Evolutionary conservation across 2,113 vertebrate species (phyloP).

Genomic region (Heliornis fulica): DNA sequence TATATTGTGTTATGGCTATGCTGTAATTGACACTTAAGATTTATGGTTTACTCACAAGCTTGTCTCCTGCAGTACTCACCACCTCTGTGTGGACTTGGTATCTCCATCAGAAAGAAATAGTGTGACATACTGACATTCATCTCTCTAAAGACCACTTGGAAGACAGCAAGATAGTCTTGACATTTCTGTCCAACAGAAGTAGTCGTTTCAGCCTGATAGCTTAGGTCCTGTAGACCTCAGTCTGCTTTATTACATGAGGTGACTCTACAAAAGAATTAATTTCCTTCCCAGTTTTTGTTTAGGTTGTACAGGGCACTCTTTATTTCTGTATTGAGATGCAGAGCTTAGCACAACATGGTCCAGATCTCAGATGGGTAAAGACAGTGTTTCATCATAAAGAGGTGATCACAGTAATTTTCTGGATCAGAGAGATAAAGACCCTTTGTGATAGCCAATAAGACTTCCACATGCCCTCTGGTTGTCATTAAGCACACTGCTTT

Average conservation of each 20-base stretch:
- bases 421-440: not conserved
- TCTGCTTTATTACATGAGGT: not conserved
- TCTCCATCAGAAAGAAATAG: not conserved
- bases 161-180: not conserved
- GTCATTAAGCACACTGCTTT: not conserved
- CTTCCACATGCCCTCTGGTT: not conserved
- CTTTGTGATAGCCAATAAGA: not conserved
- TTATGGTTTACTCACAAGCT: not conserved
- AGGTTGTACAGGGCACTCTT: not conserved
- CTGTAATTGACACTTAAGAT: not conserved
- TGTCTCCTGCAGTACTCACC: not conserved
- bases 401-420: not conserved
- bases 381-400: not conserved
- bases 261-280: not conserved
- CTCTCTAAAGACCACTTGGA: not conserved
- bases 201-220: not conserved
- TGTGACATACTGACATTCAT: not conserved
- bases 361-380: not conserved
- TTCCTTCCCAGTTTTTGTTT: not conserved
- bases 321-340: not conserved
- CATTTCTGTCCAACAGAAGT: not conserved
- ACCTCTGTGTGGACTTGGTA: not conserved
- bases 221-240: not conserved
- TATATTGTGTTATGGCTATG: not conserved
- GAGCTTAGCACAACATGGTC: not conserved